Evolutionary conservation across 1,140 invertebrate species (phyloP).

Genomic region (Ceratina australensis): DNA sequence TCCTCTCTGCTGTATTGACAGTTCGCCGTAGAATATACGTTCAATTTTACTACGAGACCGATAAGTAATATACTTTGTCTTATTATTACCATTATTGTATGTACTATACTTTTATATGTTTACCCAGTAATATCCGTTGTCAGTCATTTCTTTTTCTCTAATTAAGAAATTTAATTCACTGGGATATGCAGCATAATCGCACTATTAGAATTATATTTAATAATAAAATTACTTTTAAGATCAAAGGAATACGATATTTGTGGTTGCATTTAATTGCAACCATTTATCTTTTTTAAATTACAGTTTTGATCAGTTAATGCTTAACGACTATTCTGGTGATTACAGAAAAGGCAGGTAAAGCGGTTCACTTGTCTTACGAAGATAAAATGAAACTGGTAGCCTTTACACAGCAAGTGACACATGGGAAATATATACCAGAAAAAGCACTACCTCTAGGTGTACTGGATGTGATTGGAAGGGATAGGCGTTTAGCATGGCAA

Average conservation of each 20-base stretch:
- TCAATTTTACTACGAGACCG: not conserved
- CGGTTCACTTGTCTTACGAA: slow-evolving; percentile 95
- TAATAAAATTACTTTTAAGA: too few species aligned
- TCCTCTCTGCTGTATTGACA: slow-evolving; percentile 26
- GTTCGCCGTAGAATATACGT: slow-evolving; percentile 10
- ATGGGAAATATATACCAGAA: slow-evolving; percentile 89
- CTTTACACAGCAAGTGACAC: slow-evolving; percentile 93
- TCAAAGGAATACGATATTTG: too few species aligned
- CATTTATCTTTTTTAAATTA: too few species aligned
- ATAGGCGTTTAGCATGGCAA: slow-evolving; percentile 96
- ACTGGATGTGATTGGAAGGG: slow-evolving; percentile 96
- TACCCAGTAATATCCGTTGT: not conserved
- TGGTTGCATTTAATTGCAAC: not conserved
- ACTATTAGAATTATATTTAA: too few species aligned
- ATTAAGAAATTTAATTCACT: too few species aligned
- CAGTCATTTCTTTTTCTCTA: too few species aligned
- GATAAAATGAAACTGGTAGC: slow-evolving; percentile 95
- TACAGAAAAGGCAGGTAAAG: slow-evolving; percentile 98
- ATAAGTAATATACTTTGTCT: not conserved
- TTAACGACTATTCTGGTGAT: slow-evolving; percentile 58
- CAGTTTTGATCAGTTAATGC: not conserved
- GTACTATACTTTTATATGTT: not conserved
- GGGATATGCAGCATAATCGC: too few species aligned
- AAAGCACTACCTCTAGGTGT: slow-evolving; percentile 93
- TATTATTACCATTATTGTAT: not conserved